These are phyloP conservation scores for Synanthedon tipuliformis DNA, from an alignment of 2,888 invertebrate genomes.

Conservation along the genomic window DNA sequence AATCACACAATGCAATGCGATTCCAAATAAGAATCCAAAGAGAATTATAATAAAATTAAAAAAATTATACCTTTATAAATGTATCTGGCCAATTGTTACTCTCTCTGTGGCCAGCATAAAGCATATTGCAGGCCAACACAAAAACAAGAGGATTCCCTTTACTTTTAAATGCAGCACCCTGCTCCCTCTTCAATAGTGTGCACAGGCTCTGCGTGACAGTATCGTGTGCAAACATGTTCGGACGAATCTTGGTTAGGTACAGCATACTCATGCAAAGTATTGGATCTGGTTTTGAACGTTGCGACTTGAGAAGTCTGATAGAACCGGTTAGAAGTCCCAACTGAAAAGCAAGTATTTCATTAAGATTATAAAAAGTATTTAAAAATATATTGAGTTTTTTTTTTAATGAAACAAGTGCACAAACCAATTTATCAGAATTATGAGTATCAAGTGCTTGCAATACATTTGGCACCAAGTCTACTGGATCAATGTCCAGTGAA, in stretches of 20 bases:
- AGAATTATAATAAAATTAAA: too few relatives aligned
- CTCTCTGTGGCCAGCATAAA: constrained; percentile 84
- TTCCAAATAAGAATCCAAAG: too few relatives aligned
- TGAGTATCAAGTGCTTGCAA: constrained; percentile 81
- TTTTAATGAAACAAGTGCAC: constrained; percentile 6
- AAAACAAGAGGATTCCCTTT: constrained; percentile 85
- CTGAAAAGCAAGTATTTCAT: constrained; percentile 38
- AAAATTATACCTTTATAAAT: constrained; percentile 80
- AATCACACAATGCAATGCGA: too few relatives aligned
- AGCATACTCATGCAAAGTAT: constrained; percentile 82
- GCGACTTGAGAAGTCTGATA: constrained; percentile 81
- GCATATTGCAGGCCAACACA: constrained; percentile 85
- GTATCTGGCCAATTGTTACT: constrained; percentile 91
- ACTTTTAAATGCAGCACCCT: constrained; percentile 76
- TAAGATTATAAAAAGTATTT: not conserved
- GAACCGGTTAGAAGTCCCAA: constrained; percentile 86
- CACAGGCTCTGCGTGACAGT: constrained; percentile 82
- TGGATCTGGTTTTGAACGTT: constrained; percentile 86
- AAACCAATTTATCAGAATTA: constrained; percentile 82
- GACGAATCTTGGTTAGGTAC: constrained; percentile 83
- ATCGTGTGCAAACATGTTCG: constrained; percentile 81
- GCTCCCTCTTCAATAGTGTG: constrained; percentile 84
- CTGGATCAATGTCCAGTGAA: constrained; percentile 84
- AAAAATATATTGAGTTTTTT: not conserved
- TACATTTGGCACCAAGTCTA: constrained; percentile 80